A percentile compares a stretch with the other conserved stretches of the same genome.
Evolutionary conservation across 2,113 vertebrate genomes (phyloP).

Genomic region (Aix galericulata): DNA sequence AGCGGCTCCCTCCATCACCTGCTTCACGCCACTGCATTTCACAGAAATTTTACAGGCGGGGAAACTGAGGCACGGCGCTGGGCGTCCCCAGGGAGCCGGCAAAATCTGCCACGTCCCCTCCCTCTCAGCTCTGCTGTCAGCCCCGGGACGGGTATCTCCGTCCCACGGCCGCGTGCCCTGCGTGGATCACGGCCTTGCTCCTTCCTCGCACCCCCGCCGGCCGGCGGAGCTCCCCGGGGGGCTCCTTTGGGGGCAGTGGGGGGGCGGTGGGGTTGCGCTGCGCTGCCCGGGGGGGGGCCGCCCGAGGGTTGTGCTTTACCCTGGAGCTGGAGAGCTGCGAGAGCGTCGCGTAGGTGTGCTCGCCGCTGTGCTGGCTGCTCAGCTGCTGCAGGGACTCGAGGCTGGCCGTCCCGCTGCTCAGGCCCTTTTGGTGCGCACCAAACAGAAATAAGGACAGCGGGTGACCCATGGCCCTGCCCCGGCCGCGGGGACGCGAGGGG

Average conservation of each 20-base stretch:
- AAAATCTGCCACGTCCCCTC: not conserved
- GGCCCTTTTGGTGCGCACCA: constrained; percentile 46
- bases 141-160: not conserved
- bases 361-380: constrained; percentile 64
- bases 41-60: rapidly evolving
- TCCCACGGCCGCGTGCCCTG: rapidly evolving
- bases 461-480: not conserved
- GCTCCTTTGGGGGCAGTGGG: not conserved
- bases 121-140: not conserved
- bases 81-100: not conserved
- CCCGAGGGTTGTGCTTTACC: constrained; percentile 65
- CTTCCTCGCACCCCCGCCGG: not conserved
- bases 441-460: constrained; percentile 63
- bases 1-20: rapidly evolving
- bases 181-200: not conserved
- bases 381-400: constrained; percentile 75
- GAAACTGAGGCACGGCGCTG: rapidly evolving
- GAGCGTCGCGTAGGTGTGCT: constrained; percentile 71
- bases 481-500: not conserved
- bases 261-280: not conserved
- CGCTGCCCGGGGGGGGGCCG: not conserved
- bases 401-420: constrained; percentile 68
- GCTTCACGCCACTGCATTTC: not conserved
- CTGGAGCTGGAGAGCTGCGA: constrained; percentile 79
- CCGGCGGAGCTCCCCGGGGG: not conserved